Conservation (phyloP, 1,140 invertebrate genomes). For the Gyrodactylus bullatarudis region DNA sequence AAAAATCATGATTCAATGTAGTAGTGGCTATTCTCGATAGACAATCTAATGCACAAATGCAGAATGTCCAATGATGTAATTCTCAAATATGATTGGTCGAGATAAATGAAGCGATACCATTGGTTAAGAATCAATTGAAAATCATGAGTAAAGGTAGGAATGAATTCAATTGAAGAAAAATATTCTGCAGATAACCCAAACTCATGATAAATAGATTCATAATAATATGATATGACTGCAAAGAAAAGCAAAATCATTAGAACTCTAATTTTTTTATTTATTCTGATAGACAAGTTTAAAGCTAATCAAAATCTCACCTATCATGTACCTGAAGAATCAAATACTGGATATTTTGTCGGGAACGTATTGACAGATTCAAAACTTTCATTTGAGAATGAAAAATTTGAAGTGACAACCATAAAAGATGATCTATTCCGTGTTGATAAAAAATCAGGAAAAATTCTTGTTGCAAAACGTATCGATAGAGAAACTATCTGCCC, state of each 20-base stretch:
- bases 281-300: background rate
- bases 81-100: background rate
- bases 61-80: background rate
- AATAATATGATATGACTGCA: background rate
- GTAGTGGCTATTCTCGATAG: background rate
- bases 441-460: background rate
- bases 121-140: background rate
- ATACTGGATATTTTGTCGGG: background rate
- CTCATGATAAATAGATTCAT: background rate
- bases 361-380: background rate
- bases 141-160: background rate
- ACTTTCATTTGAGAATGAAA: background rate
- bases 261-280: background rate
- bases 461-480: background rate
- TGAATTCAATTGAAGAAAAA: background rate
- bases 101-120: background rate
- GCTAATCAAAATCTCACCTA: background rate
- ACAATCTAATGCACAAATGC: background rate
- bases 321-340: background rate
- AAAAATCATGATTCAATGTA: background rate
- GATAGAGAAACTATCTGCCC: background rate
- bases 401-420: background rate
- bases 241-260: background rate
- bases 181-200: no score
- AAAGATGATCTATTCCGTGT: background rate